Evolutionary conservation across 2,888 invertebrate genomes (phyloP), one percentile per base, ranked within the genome.

Genomic region (Agrotis segetum): DNA sequence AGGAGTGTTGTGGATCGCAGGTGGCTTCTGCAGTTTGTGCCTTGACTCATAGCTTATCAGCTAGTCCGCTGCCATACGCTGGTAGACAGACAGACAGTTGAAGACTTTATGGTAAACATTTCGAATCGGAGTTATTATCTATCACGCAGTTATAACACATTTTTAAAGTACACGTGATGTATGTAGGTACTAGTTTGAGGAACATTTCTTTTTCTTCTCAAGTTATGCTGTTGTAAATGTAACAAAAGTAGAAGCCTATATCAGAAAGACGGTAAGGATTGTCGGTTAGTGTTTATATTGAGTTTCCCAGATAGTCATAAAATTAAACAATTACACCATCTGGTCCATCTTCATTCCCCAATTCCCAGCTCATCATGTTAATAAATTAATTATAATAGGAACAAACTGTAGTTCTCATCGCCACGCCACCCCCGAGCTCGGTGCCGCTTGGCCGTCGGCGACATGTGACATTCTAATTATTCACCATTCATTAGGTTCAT

Each of bases 391-490:
- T 71, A 56, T 17, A 61, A 55, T 71, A 74, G 24, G 50, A 50
- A 62, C 64, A 71, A 74, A 76, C 77, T 69, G 64, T 77, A 63
- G 83, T 88, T 91, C 90, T 89, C 93, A 93, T 89, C 86, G 86
- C 24, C 24, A 24, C 86, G 86, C 71, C 86, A 75, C 83, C 87
- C 88, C 86, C 79, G 70, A 71, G 83, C 29, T 29, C 29, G 29
- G 5, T 3, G 40, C 40, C 40, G 55, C 58, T 60, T 11, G 83
- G 88, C 89, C 91, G 85, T 90, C 91, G 85, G 79, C 90, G 91
- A 90, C 94, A 93, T 89, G 88, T 92, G 93, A 93, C 92, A 91
- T 87, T 88, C 88, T 84, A 84, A 90, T 92, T 90, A 92, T 90
- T 89, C 89, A 89, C 90, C 91, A 89, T 88, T 93, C 92, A 92